Percentiles rank a stretch among this genome's conserved stretches.
Evolutionary conservation across 2,888 invertebrate genomes (phyloP).

Genomic region (Melieria picta): DNA sequence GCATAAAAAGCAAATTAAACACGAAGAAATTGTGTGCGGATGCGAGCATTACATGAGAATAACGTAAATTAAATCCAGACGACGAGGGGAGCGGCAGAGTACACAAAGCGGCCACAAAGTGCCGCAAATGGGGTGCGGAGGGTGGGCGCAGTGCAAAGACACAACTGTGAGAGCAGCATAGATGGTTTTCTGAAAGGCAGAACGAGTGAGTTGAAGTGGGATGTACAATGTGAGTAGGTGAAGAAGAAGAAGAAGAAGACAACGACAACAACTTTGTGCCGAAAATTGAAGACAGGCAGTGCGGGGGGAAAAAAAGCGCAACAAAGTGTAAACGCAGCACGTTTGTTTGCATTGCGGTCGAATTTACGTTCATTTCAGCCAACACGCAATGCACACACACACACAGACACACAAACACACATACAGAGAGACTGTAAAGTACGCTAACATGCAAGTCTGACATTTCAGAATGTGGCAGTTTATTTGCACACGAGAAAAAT

Average conservation of each 20-base stretch:
- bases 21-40: constrained; percentile 37
- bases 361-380: constrained; percentile 33
- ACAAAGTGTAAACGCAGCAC: constrained; percentile 1
- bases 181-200: background rate
- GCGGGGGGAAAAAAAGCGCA: constrained; percentile 4
- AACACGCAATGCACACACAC: background rate
- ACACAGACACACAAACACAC: background rate
- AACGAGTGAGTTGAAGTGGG: background rate
- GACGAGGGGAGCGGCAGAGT: background rate
- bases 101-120: background rate
- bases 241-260: constrained; percentile 16
- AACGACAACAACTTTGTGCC: background rate
- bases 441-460: background rate
- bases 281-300: background rate
- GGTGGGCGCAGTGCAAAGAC: background rate
- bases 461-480: constrained; percentile 10
- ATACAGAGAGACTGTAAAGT: background rate
- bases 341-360: constrained; percentile 42
- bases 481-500: constrained; percentile 38
- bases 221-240: constrained; percentile 14
- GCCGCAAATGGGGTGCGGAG: background rate
- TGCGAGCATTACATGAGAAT: constrained; percentile 30
- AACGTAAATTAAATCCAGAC: constrained; percentile 34
- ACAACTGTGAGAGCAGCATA: too few species aligned
- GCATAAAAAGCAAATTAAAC: constrained; percentile 37